Percentiles rank a stretch among this genome's conserved stretches.
Conservation (phyloP, 2,113 vertebrate genomes). For the Electrona antarctica region DNA sequence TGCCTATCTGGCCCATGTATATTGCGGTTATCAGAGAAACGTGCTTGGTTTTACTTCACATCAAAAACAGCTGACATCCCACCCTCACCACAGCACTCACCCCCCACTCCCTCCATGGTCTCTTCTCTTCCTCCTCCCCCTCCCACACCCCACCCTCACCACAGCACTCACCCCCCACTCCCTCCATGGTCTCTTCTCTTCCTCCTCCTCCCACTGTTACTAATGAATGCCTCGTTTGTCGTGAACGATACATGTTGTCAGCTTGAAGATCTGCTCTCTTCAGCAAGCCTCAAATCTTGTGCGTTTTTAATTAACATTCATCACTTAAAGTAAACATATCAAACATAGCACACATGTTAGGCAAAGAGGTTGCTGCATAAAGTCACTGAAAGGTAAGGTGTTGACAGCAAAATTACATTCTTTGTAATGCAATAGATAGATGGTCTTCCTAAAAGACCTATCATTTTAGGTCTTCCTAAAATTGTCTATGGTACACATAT, state of each 20-base stretch:
- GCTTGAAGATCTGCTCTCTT: no score
- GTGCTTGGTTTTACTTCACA: conserved; percentile 71
- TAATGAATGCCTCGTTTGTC: conserved; percentile 6
- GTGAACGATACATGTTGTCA: no score
- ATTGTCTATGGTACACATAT: no score
- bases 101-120: neutral
- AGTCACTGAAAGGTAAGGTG: no score
- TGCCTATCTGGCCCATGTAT: conserved; percentile 12
- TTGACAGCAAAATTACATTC: no score
- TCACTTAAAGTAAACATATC: conserved; percentile 60
- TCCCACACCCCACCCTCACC: conserved; percentile 20
- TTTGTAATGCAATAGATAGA: no score
- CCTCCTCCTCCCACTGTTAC: conserved; percentile 25
- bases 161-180: no score
- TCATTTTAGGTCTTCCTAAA: no score
- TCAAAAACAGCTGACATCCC: conserved; percentile 83
- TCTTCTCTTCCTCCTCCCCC: conserved; percentile 29
- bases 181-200: conserved; percentile 4
- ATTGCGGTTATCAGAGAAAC: conserved; percentile 4
- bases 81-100: conserved; percentile 6
- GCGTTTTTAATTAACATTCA: conserved; percentile 45
- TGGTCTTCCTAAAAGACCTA: no score
- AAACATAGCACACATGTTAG: no score
- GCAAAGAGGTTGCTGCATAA: neutral
- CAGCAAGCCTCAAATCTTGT: no score